Conservation (phyloP, 2,888 invertebrate species). For the Habrosyne pyritoides region DNA sequence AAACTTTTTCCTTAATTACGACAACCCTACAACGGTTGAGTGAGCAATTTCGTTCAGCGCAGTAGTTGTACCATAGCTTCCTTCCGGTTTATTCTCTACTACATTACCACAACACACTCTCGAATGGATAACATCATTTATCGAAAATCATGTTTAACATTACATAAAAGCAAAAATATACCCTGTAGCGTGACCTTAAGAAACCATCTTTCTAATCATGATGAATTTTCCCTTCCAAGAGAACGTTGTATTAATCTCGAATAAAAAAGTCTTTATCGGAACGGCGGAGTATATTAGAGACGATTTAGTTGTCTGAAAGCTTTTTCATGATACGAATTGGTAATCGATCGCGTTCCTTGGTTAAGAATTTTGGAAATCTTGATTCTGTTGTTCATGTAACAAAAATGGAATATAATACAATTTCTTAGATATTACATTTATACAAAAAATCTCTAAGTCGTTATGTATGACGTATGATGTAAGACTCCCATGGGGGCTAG, state of each 20-base stretch:
- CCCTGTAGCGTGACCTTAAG: neutral
- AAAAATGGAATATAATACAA: neutral
- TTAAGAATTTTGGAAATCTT: too few species aligned
- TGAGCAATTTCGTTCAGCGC: conserved; percentile 40
- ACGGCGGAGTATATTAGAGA: neutral
- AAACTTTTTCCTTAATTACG: conserved; percentile 28
- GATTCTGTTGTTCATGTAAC: too few species aligned
- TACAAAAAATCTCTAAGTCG: neutral
- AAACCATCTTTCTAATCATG: conserved; percentile 1
- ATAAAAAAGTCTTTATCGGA: neutral
- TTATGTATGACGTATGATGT: neutral
- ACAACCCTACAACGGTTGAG: conserved; percentile 35
- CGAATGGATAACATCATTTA: conserved; percentile 37
- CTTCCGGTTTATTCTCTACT: conserved; percentile 36
- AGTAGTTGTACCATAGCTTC: conserved; percentile 35
- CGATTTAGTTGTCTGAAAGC: conserved; percentile 4
- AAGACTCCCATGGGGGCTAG: neutral
- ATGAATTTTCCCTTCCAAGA: conserved; percentile 5
- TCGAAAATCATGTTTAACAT: conserved; percentile 25
- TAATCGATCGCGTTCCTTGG: neutral
- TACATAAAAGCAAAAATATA: conserved; percentile 3
- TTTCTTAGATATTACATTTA: neutral
- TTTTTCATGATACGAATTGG: conserved; percentile 1
- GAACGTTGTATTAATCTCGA: conserved; percentile 1
- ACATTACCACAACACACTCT: conserved; percentile 29